Base-by-base conservation (phyloP, 2,888 invertebrate species). In the Spodoptera littoralis region DNA sequence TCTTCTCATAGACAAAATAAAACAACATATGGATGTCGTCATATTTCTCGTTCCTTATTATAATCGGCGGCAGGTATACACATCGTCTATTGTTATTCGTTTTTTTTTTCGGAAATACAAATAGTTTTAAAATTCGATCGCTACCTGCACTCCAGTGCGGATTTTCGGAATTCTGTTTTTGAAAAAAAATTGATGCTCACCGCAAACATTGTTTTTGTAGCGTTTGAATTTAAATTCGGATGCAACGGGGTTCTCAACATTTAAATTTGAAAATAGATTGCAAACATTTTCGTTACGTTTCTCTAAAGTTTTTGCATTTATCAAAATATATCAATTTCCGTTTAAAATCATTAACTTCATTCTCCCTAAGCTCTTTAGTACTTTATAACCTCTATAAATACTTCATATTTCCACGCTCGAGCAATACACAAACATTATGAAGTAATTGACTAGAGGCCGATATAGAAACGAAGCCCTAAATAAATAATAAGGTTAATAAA, bases 141-240 rank as follows among this genome's bases (percentile, higher is more conserved):
- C 94, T 94, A 94, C 94, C 94, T 94, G 94, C 87, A 77, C 82
- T 88, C 83, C 88, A 93, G 91, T 90, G 90, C 89, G 88, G 91
- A 91, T 92, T 92, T 90, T 90, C 90, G 92, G 92, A 88, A 90
- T 90, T 90, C 88, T 60, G 86, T 85, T 85, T 91, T 91, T 91
- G 80, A 86, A 92, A 94, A 92, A 94, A 92, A 86, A 70, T 79
- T 84, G 82, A 91, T 89, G 91, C 88, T 91, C 91, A 90, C 94
- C 94, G 89, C 93, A 93, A 93, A 93, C 93, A 93, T 93, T 92
- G 94, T 93, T 92, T 93, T 92, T 94, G 87, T 93, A 76, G 57
- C 63, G 75, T 84, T 83, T 84, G 84, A 85, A 86, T 84, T 83
- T 76, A 79, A 81, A 84, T 83, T 74, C 71, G 73, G 65, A 65